phyloP scores from a whole-genome alignment of 2,888 invertebrate species.

The Carcina quercana region DNA sequence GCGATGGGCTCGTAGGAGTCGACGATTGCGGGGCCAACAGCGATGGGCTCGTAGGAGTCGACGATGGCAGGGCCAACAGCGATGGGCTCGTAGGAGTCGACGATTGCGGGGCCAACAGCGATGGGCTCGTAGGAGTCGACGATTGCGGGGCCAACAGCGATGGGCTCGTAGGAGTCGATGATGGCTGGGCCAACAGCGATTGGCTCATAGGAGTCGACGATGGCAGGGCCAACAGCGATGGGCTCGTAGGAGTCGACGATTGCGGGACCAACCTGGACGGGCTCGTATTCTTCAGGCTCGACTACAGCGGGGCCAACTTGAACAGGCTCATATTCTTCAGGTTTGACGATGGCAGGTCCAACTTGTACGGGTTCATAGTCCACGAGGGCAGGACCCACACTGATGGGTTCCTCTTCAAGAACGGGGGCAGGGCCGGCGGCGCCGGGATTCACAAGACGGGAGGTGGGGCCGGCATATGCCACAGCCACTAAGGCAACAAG shows the following conservation, averaged over 20 bases:
- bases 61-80: constrained; percentile 8
- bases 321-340: background rate
- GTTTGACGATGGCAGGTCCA: constrained; percentile 1
- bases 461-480: constrained; percentile 3
- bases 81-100: constrained; percentile 8
- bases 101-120: constrained; percentile 17
- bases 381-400: constrained; percentile 1
- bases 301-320: constrained; percentile 1
- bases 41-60: no score
- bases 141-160: constrained; percentile 10
- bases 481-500: constrained; percentile 14
- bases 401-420: background rate
- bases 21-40: no score
- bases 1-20: background rate
- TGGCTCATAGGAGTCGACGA: background rate
- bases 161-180: constrained; percentile 3
- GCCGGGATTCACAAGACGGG: background rate
- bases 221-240: constrained; percentile 4
- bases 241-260: background rate
- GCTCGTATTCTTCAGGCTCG: no score
- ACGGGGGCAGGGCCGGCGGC: constrained; percentile 4
- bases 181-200: constrained; percentile 1
- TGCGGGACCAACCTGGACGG: background rate
- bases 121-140: constrained; percentile 11
- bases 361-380: constrained; percentile 1